A percentile compares a stretch with the other conserved stretches of the same genome.
Conservation (phyloP, 2,113 vertebrate species). For the Tilapia sparmanii region DNA sequence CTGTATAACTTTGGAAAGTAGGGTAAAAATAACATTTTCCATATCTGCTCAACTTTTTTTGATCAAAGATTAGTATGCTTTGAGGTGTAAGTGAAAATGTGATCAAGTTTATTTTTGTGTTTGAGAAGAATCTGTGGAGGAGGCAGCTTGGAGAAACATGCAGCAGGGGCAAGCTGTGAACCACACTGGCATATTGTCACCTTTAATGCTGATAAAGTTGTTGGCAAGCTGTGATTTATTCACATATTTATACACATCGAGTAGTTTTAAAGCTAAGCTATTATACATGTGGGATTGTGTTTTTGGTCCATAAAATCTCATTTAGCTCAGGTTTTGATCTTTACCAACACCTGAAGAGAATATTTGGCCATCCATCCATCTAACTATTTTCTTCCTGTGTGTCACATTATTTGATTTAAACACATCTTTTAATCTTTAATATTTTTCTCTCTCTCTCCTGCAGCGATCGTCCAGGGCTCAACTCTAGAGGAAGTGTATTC, state of each 20-base stretch:
- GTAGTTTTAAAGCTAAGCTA: neutral
- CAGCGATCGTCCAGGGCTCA: slow-evolving; percentile 91
- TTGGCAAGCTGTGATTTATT: neutral
- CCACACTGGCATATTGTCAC: neutral
- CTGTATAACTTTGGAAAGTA: neutral
- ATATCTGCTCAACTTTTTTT: neutral
- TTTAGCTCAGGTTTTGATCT: neutral
- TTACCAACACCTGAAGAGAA: neutral
- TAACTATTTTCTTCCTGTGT: neutral
- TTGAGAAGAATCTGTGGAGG: neutral
- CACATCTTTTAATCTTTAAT: neutral
- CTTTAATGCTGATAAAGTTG: neutral
- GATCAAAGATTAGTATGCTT: neutral
- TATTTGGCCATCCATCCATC: neutral
- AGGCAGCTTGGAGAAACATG: neutral
- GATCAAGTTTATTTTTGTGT: neutral
- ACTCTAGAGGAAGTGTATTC: slow-evolving; percentile 94
- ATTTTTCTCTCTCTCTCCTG: neutral
- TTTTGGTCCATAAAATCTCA: neutral
- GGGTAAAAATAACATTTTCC: neutral
- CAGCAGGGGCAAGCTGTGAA: neutral
- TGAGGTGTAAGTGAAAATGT: neutral
- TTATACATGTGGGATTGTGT: neutral
- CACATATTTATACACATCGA: neutral
- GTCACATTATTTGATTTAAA: neutral